phyloP scores from a whole-genome alignment of 2,888 invertebrate genomes.

The Acrocera orbiculus region DNA sequence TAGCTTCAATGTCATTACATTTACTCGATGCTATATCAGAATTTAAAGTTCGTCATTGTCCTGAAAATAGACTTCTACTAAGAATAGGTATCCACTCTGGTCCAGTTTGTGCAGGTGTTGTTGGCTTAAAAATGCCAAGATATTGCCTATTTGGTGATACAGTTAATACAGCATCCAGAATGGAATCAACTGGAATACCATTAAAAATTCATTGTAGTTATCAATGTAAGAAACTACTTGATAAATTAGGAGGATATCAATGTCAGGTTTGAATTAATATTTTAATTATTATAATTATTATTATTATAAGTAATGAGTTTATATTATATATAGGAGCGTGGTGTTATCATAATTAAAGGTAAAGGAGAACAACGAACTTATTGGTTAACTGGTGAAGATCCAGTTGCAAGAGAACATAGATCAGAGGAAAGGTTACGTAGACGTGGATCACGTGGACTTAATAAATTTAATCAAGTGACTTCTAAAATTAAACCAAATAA shows the following conservation, averaged over 20 bases:
- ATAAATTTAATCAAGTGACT: conserved; percentile 23
- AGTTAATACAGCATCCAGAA: conserved; percentile 75
- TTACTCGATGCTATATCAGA: conserved; percentile 65
- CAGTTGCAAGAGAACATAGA: conserved; percentile 38
- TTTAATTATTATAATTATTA: not conserved
- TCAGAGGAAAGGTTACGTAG: conserved; percentile 35
- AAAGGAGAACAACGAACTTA: conserved; percentile 69
- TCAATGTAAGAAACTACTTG: conserved; percentile 49
- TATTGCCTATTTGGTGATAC: conserved; percentile 88
- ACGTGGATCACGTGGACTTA: conserved; percentile 29
- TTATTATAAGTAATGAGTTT: not conserved
- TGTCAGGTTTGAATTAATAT: conserved; percentile 17
- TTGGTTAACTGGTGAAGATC: conserved; percentile 65
- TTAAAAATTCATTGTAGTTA: conserved; percentile 68
- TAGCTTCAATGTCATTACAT: conserved; percentile 83
- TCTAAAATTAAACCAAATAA: conserved; percentile 22
- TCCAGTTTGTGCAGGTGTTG: conserved; percentile 83
- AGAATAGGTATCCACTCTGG: conserved; percentile 86
- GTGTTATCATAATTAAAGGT: conserved; percentile 63
- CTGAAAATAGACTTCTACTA: conserved; percentile 63
- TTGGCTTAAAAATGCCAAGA: conserved; percentile 83
- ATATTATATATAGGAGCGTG: conserved; percentile 47
- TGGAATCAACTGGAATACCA: conserved; percentile 73
- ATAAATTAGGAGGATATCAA: conserved; percentile 58
- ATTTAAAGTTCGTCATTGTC: conserved; percentile 77